Percentiles rank a stretch among this genome's conserved stretches.
These are phyloP conservation scores for Chascanopsetta lugubris DNA, from an alignment of 2,113 vertebrate genomes.

Conservation along the genomic window DNA sequence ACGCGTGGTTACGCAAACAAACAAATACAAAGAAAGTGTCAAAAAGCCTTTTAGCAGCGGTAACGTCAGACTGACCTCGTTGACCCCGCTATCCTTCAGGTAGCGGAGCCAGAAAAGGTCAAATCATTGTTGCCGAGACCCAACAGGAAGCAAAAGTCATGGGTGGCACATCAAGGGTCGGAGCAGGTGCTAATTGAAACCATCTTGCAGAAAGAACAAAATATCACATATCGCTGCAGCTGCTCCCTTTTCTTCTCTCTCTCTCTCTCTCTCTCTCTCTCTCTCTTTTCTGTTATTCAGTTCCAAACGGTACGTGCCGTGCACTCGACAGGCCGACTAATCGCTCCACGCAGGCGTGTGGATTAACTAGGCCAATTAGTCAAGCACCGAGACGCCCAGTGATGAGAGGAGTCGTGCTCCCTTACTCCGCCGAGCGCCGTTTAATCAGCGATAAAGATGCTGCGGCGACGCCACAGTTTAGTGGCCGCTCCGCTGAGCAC, in stretches of 20 bases:
- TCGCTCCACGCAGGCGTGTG: conserved; percentile 46
- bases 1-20: background rate
- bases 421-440: conserved; percentile 54
- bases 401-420: conserved; percentile 63
- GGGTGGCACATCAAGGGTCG: conserved; percentile 42
- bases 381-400: conserved; percentile 51
- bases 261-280: conserved; percentile 10
- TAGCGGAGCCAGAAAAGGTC: background rate
- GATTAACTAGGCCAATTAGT: conserved; percentile 74
- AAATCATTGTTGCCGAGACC: conserved; percentile 7
- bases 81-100: background rate
- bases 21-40: background rate
- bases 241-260: conserved; percentile 42
- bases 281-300: conserved; percentile 30
- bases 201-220: conserved; percentile 57
- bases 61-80: background rate
- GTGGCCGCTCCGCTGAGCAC: conserved; percentile 39
- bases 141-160: conserved; percentile 2
- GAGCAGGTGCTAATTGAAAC: conserved; percentile 66
- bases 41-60: background rate
- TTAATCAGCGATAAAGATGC: conserved; percentile 69
- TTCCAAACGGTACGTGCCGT: conserved; percentile 57
- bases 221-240: conserved; percentile 59
- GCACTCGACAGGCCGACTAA: conserved; percentile 65
- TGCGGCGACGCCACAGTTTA: conserved; percentile 48